These are phyloP conservation scores for Amblyjoppa proteus DNA, from an alignment of 2,888 invertebrate species.

Conservation along the genomic window DNA sequence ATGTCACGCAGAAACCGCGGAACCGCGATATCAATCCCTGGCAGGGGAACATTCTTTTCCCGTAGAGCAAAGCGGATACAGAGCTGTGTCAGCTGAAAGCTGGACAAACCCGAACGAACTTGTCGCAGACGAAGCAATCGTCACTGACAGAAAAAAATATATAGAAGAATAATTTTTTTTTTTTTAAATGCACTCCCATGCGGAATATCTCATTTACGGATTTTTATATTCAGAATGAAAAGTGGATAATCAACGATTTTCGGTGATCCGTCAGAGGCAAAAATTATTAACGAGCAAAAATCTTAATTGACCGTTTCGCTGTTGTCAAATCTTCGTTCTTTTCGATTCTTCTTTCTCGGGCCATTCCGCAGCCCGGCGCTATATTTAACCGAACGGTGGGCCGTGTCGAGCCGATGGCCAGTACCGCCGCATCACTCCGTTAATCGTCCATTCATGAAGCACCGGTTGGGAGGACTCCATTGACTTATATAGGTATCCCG, in stretches of 20 bases:
- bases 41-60: not conserved
- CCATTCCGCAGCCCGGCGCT: not conserved
- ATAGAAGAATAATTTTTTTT: no score
- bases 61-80: no score
- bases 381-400: not conserved
- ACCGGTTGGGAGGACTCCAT: not conserved
- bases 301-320: conserved; percentile 30
- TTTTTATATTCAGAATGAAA: not conserved
- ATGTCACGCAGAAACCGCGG: not conserved
- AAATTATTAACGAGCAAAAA: conserved; percentile 39
- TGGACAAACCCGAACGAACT: no score
- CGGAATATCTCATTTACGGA: not conserved
- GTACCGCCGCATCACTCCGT: not conserved
- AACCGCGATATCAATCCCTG: no score
- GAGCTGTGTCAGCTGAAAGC: no score
- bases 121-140: no score
- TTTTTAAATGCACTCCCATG: not conserved
- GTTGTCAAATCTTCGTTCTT: conserved; percentile 18
- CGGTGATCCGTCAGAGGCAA: not conserved
- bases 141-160: no score
- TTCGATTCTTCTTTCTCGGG: not conserved
- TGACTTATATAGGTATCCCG: conserved; percentile 4
- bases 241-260: conserved; percentile 30
- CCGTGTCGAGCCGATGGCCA: not conserved
- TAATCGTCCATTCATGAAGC: conserved; percentile 12